Evolutionary conservation across 2,888 invertebrate genomes (phyloP), one percentile per base, ranked within the genome.

Genomic region (Colletes collaris): DNA sequence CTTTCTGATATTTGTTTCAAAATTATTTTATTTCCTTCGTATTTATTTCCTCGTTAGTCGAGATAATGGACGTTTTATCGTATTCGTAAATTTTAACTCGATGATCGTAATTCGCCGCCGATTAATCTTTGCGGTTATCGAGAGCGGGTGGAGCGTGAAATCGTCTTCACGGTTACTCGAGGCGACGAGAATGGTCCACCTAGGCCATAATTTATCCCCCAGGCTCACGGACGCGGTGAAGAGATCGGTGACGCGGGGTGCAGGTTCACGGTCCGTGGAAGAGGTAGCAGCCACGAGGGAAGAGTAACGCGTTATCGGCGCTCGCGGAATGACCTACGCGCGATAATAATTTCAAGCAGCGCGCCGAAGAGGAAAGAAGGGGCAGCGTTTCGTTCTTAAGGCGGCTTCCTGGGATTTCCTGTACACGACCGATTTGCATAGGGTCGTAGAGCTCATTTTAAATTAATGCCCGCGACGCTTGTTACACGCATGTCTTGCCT

Each of bases 391-490:
- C 62, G 46, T 66, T 70, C 76, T 73, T 67, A 50, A 73, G 76
- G 68, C 77, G 82, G 79, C 76, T 83, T 79, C 69, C 71, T 76
- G 74, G 78, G 89, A 87, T 90, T 91, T 91, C 90, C 90, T 88
- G 90, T 91, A 91, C 91, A 91, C 82, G 89, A 78, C 67, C 56
- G 60, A 87, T 87, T 86, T 86, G 84, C 86, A 87, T 87, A 84
- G 87, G 86, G 70, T 82, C 86, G 77, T 85, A 86, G 86, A 82
- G 84, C 83, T 84, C 78, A 84, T 83, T 84, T 85, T 88, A 89
- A 90, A 89, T 91, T 89, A 89, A 90, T 91, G 88, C 86, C 83
- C 72, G 88, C 81, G 76, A 87, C 86, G 84, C 88, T 89, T 85
- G 86, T 88, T 89, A 89, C 89, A 89, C 84, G 85, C 87, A 86